Conservation (phyloP, 1,140 invertebrate species). For the Meloidogyne exigua region DNA sequence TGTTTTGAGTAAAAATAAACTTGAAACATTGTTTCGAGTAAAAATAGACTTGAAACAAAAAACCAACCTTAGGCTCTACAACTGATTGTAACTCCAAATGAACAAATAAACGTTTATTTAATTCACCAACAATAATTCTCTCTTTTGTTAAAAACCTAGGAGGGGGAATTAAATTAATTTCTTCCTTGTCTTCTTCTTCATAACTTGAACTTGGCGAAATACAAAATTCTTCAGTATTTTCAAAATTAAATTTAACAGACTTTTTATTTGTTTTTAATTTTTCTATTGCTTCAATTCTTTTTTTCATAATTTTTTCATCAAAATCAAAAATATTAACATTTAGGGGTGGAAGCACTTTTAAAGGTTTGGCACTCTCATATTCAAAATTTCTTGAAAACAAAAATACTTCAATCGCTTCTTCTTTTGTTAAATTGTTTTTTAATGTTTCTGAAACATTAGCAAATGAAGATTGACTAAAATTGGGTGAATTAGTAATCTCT, state of each 20-base stretch:
- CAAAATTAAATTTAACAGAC: neutral
- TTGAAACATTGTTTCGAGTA: no score
- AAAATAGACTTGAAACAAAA: neutral
- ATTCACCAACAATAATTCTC: constrained; percentile 9
- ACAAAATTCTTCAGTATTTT: neutral
- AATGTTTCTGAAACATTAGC: neutral
- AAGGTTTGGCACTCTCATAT: neutral
- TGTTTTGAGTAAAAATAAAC: no score
- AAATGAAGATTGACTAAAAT: neutral
- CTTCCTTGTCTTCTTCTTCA: neutral
- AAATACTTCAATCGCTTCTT: constrained; percentile 24
- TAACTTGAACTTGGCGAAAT: no score
- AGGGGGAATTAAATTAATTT: neutral
- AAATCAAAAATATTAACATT: neutral
- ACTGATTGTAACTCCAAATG: neutral
- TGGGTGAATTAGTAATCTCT: neutral
- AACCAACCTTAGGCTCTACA: constrained; percentile 19
- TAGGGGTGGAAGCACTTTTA: neutral
- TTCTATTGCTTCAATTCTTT: neutral
- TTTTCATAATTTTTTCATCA: constrained; percentile 3
- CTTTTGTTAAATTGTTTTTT: neutral
- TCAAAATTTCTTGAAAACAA: constrained; percentile 3
- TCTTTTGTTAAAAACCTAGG: constrained; percentile 6
- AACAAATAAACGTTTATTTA: constrained; percentile 1
- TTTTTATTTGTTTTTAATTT: neutral